Base-by-base conservation (phyloP, 2,113 vertebrate species). In the Leucopternis melanops region DNA sequence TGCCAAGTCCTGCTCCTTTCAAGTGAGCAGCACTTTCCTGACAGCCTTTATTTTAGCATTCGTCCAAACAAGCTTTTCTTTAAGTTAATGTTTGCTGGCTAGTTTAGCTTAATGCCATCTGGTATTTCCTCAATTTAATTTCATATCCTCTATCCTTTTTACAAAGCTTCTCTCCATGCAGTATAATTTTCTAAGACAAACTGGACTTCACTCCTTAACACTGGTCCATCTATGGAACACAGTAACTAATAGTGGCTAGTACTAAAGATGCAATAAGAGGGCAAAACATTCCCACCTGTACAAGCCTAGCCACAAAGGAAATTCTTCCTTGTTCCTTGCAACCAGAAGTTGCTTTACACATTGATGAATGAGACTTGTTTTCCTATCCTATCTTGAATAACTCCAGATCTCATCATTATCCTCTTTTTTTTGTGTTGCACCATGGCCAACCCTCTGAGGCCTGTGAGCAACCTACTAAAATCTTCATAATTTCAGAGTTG, bases 361-460 rank as follows among this genome's bases (percentile, higher is more conserved):
- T 66, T 17, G 55, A 70, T 66, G 45, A 91, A 29, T 5, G 70
- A 61, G 18, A 19, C 16, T 55, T 71, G 5, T 75, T 88, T 72
- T 86, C 40, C 34, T 77, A 13, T 36, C 45, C 45, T 47, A 8
- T 44, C 63, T 77, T 71, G 31, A 65, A 27, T 72, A 80, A 73
- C 40, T 83, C 26, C 2, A 3, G 22, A 57, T 81, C 40, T 78
- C 71, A 63, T 26, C 2, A 13, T 66, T 57, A 42, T 31, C 47
- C 6, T 62, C 36, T 69, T 92, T 75, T 82, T 71, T 47, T 75
- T 5, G 0, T n/a, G 22, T 63, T 0, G 0, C 25, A 54, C 21
- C 27, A 14, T 40, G 36, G 34, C n/a, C 50, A 77, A 31, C 14
- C 6, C 16, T 61, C 65, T 23, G 52, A 77, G 23, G 23, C 20